Percentiles rank a stretch among this genome's conserved stretches.
phyloP scores from a whole-genome alignment of 2,113 vertebrate species.

The Hyla sarda region DNA sequence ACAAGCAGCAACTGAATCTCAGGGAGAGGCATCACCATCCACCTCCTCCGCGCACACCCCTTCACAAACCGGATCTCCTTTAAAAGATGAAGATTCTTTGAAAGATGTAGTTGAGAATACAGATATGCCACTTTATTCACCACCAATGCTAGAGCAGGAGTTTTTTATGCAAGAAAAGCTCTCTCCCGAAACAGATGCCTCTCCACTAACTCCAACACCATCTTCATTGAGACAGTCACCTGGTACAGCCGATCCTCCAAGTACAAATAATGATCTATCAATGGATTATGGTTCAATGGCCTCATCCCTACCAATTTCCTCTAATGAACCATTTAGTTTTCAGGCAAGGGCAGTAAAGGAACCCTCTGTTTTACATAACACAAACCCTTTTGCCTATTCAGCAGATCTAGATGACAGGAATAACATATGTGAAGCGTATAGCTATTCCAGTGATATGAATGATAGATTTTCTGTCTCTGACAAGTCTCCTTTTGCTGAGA shows the following conservation, averaged over 20 bases:
- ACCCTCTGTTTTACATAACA: slow-evolving; percentile 68
- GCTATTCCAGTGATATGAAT: slow-evolving; percentile 70
- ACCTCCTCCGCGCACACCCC: slow-evolving; percentile 91
- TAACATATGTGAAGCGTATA: slow-evolving; percentile 64
- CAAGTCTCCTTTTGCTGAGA: slow-evolving; percentile 74
- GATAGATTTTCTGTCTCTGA: slow-evolving; percentile 70
- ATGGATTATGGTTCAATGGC: slow-evolving; percentile 60
- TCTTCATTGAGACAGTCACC: slow-evolving; percentile 78
- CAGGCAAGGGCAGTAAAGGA: slow-evolving; percentile 69
- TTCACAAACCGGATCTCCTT: slow-evolving; percentile 83
- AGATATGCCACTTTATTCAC: slow-evolving; percentile 81
- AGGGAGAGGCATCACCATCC: slow-evolving; percentile 91
- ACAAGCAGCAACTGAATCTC: slow-evolving; percentile 84
- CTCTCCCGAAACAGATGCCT: slow-evolving; percentile 79
- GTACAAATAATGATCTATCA: slow-evolving; percentile 58
- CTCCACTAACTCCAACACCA: slow-evolving; percentile 77
- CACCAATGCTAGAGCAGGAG: slow-evolving; percentile 78
- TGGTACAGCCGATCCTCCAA: slow-evolving; percentile 73
- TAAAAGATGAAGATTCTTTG: slow-evolving; percentile 75
- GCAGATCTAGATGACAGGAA: slow-evolving; percentile 70
- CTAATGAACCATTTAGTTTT: slow-evolving; percentile 69
- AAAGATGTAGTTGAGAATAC: slow-evolving; percentile 75
- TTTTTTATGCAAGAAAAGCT: slow-evolving; percentile 75
- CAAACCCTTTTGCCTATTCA: slow-evolving; percentile 66
- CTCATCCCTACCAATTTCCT: slow-evolving; percentile 68